These are phyloP conservation scores for Spermophilus dauricus DNA, from an alignment of 2,113 vertebrate genomes.

Conservation along the genomic window DNA sequence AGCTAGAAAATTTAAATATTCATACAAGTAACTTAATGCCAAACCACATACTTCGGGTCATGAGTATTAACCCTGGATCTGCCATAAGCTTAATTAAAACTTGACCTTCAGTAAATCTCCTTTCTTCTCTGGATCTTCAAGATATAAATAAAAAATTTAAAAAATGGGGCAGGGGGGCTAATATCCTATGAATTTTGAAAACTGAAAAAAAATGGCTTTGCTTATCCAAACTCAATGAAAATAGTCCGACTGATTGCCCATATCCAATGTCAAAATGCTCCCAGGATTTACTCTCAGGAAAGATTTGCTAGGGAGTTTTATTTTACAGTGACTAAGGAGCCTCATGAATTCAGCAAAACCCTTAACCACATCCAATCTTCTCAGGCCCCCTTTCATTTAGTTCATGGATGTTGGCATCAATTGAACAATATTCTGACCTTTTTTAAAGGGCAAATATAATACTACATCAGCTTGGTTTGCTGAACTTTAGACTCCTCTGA, in stretches of 20 bases:
- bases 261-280: constrained; percentile 67
- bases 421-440: constrained; percentile 86
- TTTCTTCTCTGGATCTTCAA: not conserved
- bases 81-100: constrained; percentile 52
- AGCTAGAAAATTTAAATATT: constrained; percentile 43
- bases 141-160: not conserved
- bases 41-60: not conserved
- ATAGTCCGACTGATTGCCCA: not conserved
- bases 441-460: constrained; percentile 86
- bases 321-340: constrained; percentile 71
- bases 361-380: constrained; percentile 80
- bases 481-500: constrained; percentile 85
- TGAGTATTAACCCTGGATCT: not conserved
- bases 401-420: constrained; percentile 83
- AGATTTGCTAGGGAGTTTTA: constrained; percentile 55
- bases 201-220: constrained; percentile 44
- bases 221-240: constrained; percentile 35
- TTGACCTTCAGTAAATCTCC: constrained; percentile 4
- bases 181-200: constrained; percentile 58
- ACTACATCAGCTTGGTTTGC: constrained; percentile 83
- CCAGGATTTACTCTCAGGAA: constrained; percentile 55
- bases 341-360: constrained; percentile 78
- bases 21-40: not conserved
- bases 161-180: not conserved
- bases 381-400: constrained; percentile 80